Evolutionary conservation across 37 sponge, comb jelly and placozoan genomes (phyloP).

Genomic region (Theonella swinhoei): DNA sequence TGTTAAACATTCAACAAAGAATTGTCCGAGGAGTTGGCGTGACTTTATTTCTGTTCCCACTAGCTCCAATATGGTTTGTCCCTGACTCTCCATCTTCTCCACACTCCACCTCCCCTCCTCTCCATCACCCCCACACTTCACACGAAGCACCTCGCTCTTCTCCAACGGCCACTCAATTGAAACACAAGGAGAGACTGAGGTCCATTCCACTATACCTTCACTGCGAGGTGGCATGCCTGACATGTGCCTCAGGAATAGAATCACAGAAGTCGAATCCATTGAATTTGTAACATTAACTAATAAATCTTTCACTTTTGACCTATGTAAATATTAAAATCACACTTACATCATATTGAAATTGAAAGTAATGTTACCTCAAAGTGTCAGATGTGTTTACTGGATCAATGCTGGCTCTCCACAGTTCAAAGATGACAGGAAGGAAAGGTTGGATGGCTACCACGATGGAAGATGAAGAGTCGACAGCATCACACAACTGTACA

Average conservation of each 20-base stretch:
- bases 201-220: background rate
- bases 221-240: background rate
- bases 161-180: too few relatives aligned
- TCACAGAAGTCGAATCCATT: background rate
- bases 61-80: slow-evolving; percentile 1
- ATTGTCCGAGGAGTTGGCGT: background rate
- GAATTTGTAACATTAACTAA: background rate
- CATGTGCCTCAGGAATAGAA: background rate
- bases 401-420: slow-evolving; percentile 35
- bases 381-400: too few relatives aligned
- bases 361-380: too few relatives aligned
- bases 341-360: too few relatives aligned
- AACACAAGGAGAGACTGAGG: background rate
- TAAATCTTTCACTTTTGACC: background rate
- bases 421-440: slow-evolving; percentile 46
- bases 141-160: background rate
- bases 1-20: slow-evolving; percentile 23
- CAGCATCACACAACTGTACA: slow-evolving; percentile 31
- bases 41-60: slow-evolving; percentile 6
- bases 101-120: background rate
- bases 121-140: background rate
- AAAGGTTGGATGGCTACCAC: slow-evolving; percentile 17
- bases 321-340: too few relatives aligned
- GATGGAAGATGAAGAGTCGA: slow-evolving; percentile 36
- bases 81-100: slow-evolving; percentile 26